phyloP scores from a whole-genome alignment of 2,113 vertebrate genomes.

The Rhineura floridana region DNA sequence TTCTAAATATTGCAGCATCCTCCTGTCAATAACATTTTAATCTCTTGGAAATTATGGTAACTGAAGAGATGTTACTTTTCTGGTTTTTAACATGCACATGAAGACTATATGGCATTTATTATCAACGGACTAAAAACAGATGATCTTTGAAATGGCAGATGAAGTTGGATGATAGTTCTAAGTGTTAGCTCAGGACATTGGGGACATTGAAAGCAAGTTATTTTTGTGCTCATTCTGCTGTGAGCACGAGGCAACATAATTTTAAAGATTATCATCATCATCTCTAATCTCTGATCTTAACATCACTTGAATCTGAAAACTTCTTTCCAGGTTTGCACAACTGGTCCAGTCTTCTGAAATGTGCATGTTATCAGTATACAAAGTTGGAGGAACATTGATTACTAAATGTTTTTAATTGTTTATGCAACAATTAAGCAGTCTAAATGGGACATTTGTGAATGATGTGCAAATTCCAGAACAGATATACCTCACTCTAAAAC shows the following conservation, averaged over 20 bases:
- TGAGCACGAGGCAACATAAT: slow-evolving; percentile 55
- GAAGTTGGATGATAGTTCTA: slow-evolving; percentile 68
- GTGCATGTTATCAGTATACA: no score
- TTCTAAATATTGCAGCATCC: slow-evolving; percentile 52
- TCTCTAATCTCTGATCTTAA: slow-evolving; percentile 57
- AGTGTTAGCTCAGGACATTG: slow-evolving; percentile 68
- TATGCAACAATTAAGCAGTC: neutral
- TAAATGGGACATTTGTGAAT: no score
- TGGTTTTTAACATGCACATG: slow-evolving; percentile 59
- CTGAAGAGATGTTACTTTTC: slow-evolving; percentile 53
- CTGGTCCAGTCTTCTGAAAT: neutral
- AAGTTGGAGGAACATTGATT: neutral
- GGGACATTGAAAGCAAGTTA: slow-evolving; percentile 47
- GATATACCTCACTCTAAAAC: no score
- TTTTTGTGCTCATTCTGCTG: slow-evolving; percentile 63
- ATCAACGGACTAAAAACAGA: slow-evolving; percentile 67
- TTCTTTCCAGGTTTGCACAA: slow-evolving; percentile 33
- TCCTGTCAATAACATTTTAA: slow-evolving; percentile 63
- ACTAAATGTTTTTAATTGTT: neutral
- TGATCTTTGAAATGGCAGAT: slow-evolving; percentile 66
- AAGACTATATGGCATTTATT: slow-evolving; percentile 75
- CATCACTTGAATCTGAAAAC: slow-evolving; percentile 48
- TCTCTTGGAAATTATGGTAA: slow-evolving; percentile 64
- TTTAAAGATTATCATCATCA: slow-evolving; percentile 54
- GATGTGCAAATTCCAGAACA: no score